Evolutionary conservation across 1,140 invertebrate genomes (phyloP), one percentile per base, ranked within the genome.

Genomic region (Parasteatoda tepidariorum): DNA sequence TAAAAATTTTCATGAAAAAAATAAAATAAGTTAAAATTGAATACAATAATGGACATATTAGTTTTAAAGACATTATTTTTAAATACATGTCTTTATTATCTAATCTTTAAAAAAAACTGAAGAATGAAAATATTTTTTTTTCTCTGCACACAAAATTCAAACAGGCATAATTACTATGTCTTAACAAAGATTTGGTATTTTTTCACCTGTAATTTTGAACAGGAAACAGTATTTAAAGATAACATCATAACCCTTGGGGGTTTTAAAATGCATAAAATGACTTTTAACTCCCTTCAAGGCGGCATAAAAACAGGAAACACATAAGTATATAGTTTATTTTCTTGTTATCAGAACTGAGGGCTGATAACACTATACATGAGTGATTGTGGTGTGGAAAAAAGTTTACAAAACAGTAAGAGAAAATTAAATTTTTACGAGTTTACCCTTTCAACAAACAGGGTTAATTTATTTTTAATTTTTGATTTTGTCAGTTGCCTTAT

Each of bases 391-490:
- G 15, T 22, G 57, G 30, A 11, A 57, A n/a, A 22, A 30, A 38
- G 70, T 31, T 28, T 30, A 57, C 70, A 73, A 73, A 73, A 73
- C n/a, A 64, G 26, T 33, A 26, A 11, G 24, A 24, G 54, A 22
- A 73, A 73, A 73, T 73, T 73, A 57, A 57, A 73, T 73, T 73
- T 73, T 73, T 73, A 73, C 48, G 70, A 73, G 70, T 73, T 57
- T n/a, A 31, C 28, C 70, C 54, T 48, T 24, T 5, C 18, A 3
- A 15, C 3, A 15, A 30, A 30, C 5, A 73, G 57, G 24, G 48
- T 57, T 73, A 73, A 73, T 73, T 73, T 73, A 54, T 73, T 57
- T 73, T 73, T 73, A 73, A 73, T 73, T 73, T 73, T 73, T 73
- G 70, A 73, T 73, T 73, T 73, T 73, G 70, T 73, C 70, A 73